Base-by-base conservation (phyloP, 1,140 invertebrate genomes). In the Tetramorium alpestre region DNA sequence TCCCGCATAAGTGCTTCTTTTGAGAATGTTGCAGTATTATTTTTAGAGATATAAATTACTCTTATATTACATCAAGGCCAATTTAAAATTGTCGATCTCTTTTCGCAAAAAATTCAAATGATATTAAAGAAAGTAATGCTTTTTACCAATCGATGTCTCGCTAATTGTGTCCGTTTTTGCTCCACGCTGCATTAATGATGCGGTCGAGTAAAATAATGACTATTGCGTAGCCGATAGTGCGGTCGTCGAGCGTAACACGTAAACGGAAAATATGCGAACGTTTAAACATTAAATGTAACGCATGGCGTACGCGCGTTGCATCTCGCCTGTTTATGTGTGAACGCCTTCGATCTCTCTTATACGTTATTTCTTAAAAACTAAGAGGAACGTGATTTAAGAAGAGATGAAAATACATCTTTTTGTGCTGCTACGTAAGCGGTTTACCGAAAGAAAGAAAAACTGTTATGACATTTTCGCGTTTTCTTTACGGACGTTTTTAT, bases 401-500 rank as follows among this genome's bases (percentile, higher is more conserved):
- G 18, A 13, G 16, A 84, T 22, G 8, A 72, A 51, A 56, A 58
- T 70, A 25, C 70, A 4, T 51, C 44, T 13, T 73, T 54, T 38
- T 41, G n/a, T 60, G 33, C 73, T 25, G 22, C 13, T 16, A 56
- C 18, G 28, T 60, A 73, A 73, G 69, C 54, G 54, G 41, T 84
- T 73, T 58, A 75, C 41, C 41, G 69, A 73, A 33, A 47, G 69
- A 73, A 84, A 38, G 80, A 60, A 75, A 84, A 75, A 84, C n/a
- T 44, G 80, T 82, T 82, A 82, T 69, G 54, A 75, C 69, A 84
- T 62, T 60, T 49, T 44, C 54, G n/a, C 44, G n/a, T 60, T 84
- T 72, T 60, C 69, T 8, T 3, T 41, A 47, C 11, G 51, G 25
- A 22, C 22, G 80, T 84, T 84, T 84, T 84, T 84, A 75, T 58